Base-by-base conservation (phyloP, 2,113 vertebrate genomes). In the Eubucco bourcierii region DNA sequence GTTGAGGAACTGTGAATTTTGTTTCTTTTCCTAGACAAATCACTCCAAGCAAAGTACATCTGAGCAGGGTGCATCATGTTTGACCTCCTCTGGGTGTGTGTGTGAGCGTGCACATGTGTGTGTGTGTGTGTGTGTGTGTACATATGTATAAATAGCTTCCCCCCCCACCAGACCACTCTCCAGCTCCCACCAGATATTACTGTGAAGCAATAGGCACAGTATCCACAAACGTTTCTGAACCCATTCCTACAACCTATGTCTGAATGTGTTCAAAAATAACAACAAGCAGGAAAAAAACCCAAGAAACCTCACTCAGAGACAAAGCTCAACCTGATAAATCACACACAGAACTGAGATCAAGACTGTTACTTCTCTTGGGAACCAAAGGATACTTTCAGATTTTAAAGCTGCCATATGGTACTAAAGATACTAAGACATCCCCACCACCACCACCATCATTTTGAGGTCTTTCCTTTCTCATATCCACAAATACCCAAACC, bases 1-100 rank as follows among this genome's bases (percentile, higher is more conserved):
- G 97, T 97, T 96, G 93, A 97, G 90, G 97, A 98, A 97, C 97
- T 97, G 97, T 97, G 97, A 97, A 97, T 88, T 82, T 94, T 89
- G 12, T 73, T 66, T 33, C 68, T 88, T 46, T 90, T 96, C 95
- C 91, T 93, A 97, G 97, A 98, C 97, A 97, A 97, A 97, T 98
- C 98, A 98, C 97, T 98, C 97, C 97, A 96, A 97, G 94, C 95
- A 96, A 97, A 97, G 91, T 87, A 91, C 95, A 90, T 92, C 87
- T 94, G 94, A 97, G 94, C 96, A 97, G 97, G 97, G 97, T 97
- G 97, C 97, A 80, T 79, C 95, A 67, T 19, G 15, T 97, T 95
- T 97, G 93, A 92, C 61, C 59, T 96, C 90, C 66, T 66, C 12
- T 93, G 20, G 92, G 77, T 91, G 91, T 65, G 78, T 88, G 16